Base-by-base conservation (phyloP, 2,797 vertebrate species). In the Tiaroga cobitis region DNA sequence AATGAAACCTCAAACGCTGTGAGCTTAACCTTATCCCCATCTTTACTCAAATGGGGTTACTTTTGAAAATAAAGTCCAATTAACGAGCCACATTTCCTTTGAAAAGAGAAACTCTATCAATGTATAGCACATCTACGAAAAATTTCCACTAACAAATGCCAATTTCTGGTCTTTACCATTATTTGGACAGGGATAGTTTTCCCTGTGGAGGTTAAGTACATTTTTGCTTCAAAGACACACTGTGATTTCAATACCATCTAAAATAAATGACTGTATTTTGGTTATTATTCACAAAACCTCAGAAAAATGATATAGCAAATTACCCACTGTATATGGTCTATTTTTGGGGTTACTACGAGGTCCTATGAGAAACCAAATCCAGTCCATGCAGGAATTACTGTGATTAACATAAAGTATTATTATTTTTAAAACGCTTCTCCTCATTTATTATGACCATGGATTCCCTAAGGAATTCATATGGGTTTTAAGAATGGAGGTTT, bases 1-100 rank as follows among this genome's bases (percentile, higher is more conserved):
- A 41, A 43, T 65, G 46, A 86, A 91, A 92, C 92, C 93, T 94
- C 92, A 94, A 93, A 94, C 67, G 77, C 88, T 63, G 24, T 61
- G 67, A 92, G 90, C 90, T 93, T 92, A 91, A 93, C 91, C 89
- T 89, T 87, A 65, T 86, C 81, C 72, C 87, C 82, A 70, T 86
- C 82, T 83, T 89, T 88, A 83, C 85, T 89, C 73, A 72, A 49
- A 73, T 56, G 54, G 67, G 16, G 51, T 19, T 90, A 87, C 85
- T 90, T 89, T 91, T 89, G 81, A 65, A 85, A 91, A 90, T 89
- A 87, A 90, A 92, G 86, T 87, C 81, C 88, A 86, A 91, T 91
- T 89, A 91, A 89, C 83, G 87, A 91, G 87, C 84, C 85, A 82
- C 37, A 77, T 73, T 69, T 92, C 86, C 84, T 78, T 85, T 89